A percentile compares a stretch with the other conserved stretches of the same genome.
phyloP scores from a whole-genome alignment of 2,888 invertebrate species.

The Lucinisca nassula region DNA sequence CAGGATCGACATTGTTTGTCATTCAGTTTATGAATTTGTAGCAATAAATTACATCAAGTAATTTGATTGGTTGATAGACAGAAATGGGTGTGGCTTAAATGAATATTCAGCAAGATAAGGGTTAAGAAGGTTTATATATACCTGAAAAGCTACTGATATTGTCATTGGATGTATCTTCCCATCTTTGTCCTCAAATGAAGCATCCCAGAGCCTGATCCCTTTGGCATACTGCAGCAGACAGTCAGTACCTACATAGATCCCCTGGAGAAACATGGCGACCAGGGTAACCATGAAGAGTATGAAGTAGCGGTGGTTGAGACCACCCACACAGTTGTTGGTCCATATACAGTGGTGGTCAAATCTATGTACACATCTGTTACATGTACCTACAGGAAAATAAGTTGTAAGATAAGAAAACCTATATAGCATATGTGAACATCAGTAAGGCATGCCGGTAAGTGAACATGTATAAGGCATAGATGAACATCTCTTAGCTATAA shows the following conservation, averaged over 20 bases:
- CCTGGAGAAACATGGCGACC: conserved; percentile 82
- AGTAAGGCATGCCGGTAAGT: too few species aligned
- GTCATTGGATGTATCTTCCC: conserved; percentile 80
- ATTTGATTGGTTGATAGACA: too few species aligned
- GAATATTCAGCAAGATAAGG: too few species aligned
- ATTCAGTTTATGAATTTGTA: too few species aligned
- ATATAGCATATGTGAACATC: too few species aligned
- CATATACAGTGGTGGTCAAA: conserved; percentile 88
- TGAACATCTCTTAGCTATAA: too few species aligned
- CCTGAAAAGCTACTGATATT: conserved; percentile 82
- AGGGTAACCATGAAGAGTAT: conserved; percentile 83
- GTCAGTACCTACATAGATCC: conserved; percentile 77
- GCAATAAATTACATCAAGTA: too few species aligned
- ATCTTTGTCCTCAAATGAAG: conserved; percentile 76
- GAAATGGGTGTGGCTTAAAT: too few species aligned
- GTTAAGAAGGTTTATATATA: too few species aligned
- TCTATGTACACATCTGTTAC: conserved; percentile 85
- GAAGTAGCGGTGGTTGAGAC: conserved; percentile 85
- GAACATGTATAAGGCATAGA: too few species aligned
- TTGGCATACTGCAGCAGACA: conserved; percentile 77
- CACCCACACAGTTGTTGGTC: conserved; percentile 87
- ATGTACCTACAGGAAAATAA: conserved; percentile 78
- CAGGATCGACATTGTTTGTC: too few species aligned
- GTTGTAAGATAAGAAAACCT: too few species aligned
- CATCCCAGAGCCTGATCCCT: conserved; percentile 76